Percentiles rank a stretch among this genome's conserved stretches.
phyloP scores from a whole-genome alignment of 1,140 invertebrate genomes.

The Streblospio benedicti region DNA sequence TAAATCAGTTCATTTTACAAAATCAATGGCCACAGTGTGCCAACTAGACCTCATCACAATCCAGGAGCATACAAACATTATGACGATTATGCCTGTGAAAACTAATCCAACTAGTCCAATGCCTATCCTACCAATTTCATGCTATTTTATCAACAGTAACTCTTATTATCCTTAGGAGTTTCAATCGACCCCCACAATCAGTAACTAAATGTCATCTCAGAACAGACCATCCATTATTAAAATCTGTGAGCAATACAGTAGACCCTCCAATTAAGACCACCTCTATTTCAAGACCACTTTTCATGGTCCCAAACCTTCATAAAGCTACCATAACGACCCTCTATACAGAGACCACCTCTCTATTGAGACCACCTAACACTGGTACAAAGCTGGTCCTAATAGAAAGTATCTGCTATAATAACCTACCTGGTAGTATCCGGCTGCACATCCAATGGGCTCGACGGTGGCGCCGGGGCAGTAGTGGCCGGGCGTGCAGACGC shows the following conservation, averaged over 20 bases:
- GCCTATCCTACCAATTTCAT: too few species aligned
- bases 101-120: too few species aligned
- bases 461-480: conserved; percentile 31
- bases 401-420: not conserved
- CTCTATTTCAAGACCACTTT: not conserved
- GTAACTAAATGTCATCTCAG: too few species aligned
- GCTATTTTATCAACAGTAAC: too few species aligned
- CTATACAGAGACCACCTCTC: not conserved
- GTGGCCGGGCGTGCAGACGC: conserved; percentile 37
- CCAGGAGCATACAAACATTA: too few species aligned
- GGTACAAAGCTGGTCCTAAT: not conserved
- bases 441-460: conserved; percentile 29
- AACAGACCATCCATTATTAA: too few species aligned
- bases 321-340: not conserved
- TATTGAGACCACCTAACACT: not conserved
- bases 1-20: too few species aligned
- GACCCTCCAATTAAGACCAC: not conserved
- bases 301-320: not conserved
- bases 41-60: too few species aligned
- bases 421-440: conserved; percentile 38
- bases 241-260: not conserved
- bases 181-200: too few species aligned
- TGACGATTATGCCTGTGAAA: too few species aligned
- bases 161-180: too few species aligned
- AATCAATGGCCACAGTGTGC: too few species aligned